Percentiles rank a stretch among this genome's conserved stretches.
phyloP scores from a whole-genome alignment of 2,113 vertebrate genomes.

The Ceratotherium simum region DNA sequence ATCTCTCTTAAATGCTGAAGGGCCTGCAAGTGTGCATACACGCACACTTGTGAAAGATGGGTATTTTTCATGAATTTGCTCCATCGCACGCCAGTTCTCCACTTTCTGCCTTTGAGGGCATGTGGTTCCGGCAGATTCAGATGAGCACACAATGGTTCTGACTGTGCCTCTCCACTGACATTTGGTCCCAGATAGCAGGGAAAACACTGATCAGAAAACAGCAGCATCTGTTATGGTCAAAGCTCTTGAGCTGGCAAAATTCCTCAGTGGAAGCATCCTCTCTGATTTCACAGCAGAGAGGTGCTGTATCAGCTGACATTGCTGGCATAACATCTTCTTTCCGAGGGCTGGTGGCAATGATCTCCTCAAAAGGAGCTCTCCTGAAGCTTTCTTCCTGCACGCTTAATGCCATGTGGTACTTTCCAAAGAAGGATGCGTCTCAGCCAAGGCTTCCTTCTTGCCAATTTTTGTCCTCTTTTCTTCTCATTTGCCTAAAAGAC shows the following conservation, averaged over 20 bases:
- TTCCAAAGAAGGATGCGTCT: not conserved
- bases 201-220: constrained; percentile 71
- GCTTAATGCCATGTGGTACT: not conserved
- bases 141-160: constrained; percentile 7
- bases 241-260: constrained; percentile 67
- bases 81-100: not conserved
- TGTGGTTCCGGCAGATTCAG: not conserved
- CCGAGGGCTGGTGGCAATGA: not conserved
- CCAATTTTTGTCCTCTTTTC: not conserved
- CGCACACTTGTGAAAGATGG: not conserved
- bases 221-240: constrained; percentile 78
- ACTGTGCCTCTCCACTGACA: constrained; percentile 70
- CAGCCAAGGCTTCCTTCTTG: not conserved
- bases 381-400: not conserved
- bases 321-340: constrained; percentile 1
- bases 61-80: not conserved
- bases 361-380: not conserved
- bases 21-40: not conserved
- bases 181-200: constrained; percentile 67
- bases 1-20: not conserved
- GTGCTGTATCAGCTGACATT: not conserved
- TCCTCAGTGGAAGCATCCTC: not conserved
- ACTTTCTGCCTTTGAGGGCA: not conserved
- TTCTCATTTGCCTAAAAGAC: not conserved
- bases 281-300: not conserved